These are phyloP conservation scores for Parnassius glacialis DNA, from an alignment of 2,888 invertebrate genomes.

Conservation along the genomic window DNA sequence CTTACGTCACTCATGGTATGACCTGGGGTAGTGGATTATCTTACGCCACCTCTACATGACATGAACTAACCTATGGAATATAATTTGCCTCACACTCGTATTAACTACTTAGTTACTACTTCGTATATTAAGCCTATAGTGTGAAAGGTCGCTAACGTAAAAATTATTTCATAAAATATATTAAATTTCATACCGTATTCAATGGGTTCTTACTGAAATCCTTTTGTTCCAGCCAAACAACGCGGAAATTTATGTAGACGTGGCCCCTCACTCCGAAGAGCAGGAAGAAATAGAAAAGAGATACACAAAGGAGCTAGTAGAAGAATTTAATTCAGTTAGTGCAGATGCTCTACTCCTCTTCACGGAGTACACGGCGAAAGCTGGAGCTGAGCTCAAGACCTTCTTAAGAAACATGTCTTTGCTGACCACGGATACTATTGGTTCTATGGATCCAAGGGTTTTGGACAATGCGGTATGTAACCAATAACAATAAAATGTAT, in stretches of 20 bases:
- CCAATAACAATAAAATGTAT: not conserved
- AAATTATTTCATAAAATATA: no score
- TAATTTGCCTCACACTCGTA: no score
- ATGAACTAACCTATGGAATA: no score
- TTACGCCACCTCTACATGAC: no score
- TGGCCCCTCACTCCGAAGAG: conserved; percentile 31
- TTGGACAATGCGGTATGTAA: conserved; percentile 49
- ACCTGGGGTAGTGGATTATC: no score
- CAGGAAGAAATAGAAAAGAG: conserved; percentile 46
- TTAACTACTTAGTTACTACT: no score
- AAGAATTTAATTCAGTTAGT: conserved; percentile 48
- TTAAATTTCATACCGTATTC: no score
- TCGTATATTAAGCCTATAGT: no score
- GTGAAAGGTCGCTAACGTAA: no score
- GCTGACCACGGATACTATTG: conserved; percentile 43
- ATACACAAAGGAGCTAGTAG: conserved; percentile 48
- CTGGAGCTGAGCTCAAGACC: conserved; percentile 50
- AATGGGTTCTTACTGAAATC: no score
- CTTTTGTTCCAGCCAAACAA: conserved; percentile 2
- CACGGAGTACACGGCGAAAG: conserved; percentile 57
- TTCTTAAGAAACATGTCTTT: conserved; percentile 54
- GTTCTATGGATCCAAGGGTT: conserved; percentile 31
- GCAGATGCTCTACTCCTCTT: conserved; percentile 58
- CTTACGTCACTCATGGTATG: no score
- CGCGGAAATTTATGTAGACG: conserved; percentile 40